phyloP scores from a whole-genome alignment of 2,797 vertebrate species.

The Xenentodon cancila region DNA sequence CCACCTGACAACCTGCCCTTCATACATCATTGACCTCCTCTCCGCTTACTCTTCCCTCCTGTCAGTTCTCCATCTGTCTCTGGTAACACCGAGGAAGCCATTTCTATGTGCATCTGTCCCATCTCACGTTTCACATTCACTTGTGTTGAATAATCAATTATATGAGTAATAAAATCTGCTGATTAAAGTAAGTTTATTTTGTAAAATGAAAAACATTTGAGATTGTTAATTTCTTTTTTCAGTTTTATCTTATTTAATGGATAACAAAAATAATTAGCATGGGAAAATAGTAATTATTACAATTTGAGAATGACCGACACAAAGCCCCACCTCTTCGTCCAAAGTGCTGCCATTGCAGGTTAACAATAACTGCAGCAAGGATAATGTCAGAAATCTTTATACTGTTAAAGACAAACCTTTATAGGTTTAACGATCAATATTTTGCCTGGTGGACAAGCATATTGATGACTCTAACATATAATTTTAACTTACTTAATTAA shows the following conservation, averaged over 20 bases:
- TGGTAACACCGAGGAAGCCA: conserved; percentile 9
- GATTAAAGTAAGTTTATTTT: not conserved
- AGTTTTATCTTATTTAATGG: not conserved
- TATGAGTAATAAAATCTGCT: not conserved
- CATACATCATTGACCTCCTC: conserved; percentile 41
- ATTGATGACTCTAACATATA: too few species aligned
- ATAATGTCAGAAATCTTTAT: conserved; percentile 13
- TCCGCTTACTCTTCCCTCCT: conserved; percentile 39
- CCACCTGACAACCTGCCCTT: conserved; percentile 55
- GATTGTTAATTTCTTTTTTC: not conserved
- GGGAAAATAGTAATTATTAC: not conserved
- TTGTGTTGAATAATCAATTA: not conserved
- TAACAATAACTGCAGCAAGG: conserved; percentile 18
- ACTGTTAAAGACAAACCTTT: not conserved
- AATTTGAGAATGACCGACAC: not conserved
- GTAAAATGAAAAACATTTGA: not conserved
- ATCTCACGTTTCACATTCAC: conserved; percentile 7
- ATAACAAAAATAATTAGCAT: not conserved
- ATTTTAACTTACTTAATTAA: too few species aligned
- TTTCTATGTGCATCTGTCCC: conserved; percentile 5
- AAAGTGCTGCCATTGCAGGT: conserved; percentile 9
- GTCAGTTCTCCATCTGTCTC: conserved; percentile 49
- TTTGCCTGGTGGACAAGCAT: conserved; percentile 4
- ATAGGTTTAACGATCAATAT: not conserved
- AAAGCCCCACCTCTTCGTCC: not conserved